Conservation (phyloP, 2,113 vertebrate genomes). For the Dicentrarchus labrax region DNA sequence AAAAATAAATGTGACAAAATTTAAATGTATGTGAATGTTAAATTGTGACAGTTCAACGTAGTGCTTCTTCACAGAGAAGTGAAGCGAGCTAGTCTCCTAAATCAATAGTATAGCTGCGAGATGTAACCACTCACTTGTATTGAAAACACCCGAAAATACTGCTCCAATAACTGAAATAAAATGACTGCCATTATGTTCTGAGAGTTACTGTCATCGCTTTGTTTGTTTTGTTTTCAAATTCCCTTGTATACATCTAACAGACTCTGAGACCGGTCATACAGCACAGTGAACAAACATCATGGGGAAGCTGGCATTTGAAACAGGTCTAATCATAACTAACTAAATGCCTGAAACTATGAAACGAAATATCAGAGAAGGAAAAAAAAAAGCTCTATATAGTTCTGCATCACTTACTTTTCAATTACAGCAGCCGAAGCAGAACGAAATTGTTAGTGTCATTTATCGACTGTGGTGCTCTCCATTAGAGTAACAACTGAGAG, state of each 20-base stretch:
- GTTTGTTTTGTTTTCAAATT: slow-evolving; percentile 59
- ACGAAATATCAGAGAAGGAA: slow-evolving; percentile 74
- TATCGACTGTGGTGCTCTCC: slow-evolving; percentile 92
- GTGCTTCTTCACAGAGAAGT: slow-evolving; percentile 15
- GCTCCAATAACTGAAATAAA: slow-evolving; percentile 41
- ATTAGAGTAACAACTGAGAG: slow-evolving; percentile 89
- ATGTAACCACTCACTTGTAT: slow-evolving; percentile 11
- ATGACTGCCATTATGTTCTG: slow-evolving; percentile 26
- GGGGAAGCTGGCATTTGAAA: slow-evolving; percentile 68
- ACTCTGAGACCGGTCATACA: slow-evolving; percentile 55
- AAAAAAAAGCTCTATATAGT: slow-evolving; percentile 84
- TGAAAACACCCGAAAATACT: slow-evolving; percentile 34
- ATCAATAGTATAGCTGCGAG: not conserved
- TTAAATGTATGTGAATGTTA: slow-evolving; percentile 1
- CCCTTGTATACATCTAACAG: slow-evolving; percentile 50
- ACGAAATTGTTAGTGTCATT: slow-evolving; percentile 91
- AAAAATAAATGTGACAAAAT: not conserved
- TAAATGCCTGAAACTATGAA: slow-evolving; percentile 83
- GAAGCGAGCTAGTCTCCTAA: not conserved
- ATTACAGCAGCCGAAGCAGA: slow-evolving; percentile 93
- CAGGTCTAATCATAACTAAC: slow-evolving; percentile 69
- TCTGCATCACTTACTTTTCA: slow-evolving; percentile 95
- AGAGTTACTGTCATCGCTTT: slow-evolving; percentile 36
- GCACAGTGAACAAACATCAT: slow-evolving; percentile 75
- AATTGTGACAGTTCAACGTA: not conserved